Evolutionary conservation across 2,888 invertebrate species (phyloP), one percentile per base, ranked within the genome.

Genomic region (Pandemis cinnamomeana): DNA sequence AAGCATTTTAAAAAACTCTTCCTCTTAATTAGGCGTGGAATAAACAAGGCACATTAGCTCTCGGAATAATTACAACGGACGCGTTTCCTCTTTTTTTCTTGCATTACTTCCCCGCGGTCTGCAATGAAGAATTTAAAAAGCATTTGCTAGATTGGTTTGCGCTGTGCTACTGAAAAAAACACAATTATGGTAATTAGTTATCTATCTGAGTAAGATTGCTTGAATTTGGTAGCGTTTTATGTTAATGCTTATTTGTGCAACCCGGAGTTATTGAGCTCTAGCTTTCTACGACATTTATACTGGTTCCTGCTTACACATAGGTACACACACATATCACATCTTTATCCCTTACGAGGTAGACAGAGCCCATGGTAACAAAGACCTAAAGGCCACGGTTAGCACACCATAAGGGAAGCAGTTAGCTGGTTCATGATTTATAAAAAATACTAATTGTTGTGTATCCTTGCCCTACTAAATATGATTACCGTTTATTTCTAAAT

Each of bases 41-140:
- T 92, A 93, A 93, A 91, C 93, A 92, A 91, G 91, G 91, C 90
- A 90, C 91, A 92, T 93, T 93, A 91, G 91, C 93, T 91, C 86
- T 91, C 88, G 86, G 87, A 89, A 93, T 93, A 93, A 94, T 93
- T 94, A 91, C 85, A 80, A 84, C 82, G 86, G 90, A 86, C 84
- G 87, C 85, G 80, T 80, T 76, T 84, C 84, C 84, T 83, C 53
- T 84, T 82, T 80, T 55, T 83, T 76, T 83, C 87, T 84, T 80
- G 81, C 84, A 82, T 87, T 86, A 83, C 84, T 86, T 86, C 82
- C 84, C 83, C 84, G 83, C 87, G 87, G 89, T 86, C 89, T 87
- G 90, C 83, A 89, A 90, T 87, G 84, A 89, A 90, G 88, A 91
- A 89, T 92, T 92, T 88, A 87, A 89, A 89, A 90, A 91, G 88